phyloP scores from a whole-genome alignment of 2,888 invertebrate species.

The Diarsia dahlii region DNA sequence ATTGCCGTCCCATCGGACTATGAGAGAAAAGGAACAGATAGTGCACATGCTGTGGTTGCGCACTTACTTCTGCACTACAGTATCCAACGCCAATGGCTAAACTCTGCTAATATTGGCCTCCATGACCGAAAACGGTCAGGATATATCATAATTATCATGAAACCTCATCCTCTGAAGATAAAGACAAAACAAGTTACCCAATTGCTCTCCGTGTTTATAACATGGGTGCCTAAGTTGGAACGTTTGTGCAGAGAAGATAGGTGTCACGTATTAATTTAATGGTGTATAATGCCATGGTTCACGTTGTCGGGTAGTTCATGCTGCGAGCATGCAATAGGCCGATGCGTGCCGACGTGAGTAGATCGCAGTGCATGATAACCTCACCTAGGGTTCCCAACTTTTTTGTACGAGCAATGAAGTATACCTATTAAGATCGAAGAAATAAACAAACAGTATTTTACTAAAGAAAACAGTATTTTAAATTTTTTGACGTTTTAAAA shows the following conservation, averaged over 20 bases:
- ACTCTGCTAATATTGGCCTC: no score
- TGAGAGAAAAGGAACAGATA: no score
- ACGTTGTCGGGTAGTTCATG: slow-evolving; percentile 58
- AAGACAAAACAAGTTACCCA: slow-evolving; percentile 8
- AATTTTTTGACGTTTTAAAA: no score
- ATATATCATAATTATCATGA: slow-evolving; percentile 7
- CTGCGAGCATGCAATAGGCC: slow-evolving; percentile 69
- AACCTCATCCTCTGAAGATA: slow-evolving; percentile 37
- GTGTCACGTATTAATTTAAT: slow-evolving; percentile 63
- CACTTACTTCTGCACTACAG: no score
- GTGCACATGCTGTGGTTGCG: no score
- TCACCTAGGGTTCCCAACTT: slow-evolving; percentile 22
- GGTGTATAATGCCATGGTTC: slow-evolving; percentile 46
- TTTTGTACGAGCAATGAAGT: no score
- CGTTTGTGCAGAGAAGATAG: slow-evolving; percentile 37
- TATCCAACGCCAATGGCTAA: no score
- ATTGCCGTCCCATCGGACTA: no score
- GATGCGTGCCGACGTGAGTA: slow-evolving; percentile 73
- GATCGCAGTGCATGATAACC: slow-evolving; percentile 71
- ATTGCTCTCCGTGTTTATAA: slow-evolving; percentile 16
- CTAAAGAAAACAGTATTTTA: no score
- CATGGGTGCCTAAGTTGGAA: slow-evolving; percentile 21
- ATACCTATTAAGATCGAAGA: no score
- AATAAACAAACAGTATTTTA: no score
- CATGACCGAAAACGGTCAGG: no score